Conservation (phyloP, 2,113 vertebrate species). For the Ia io region DNA sequence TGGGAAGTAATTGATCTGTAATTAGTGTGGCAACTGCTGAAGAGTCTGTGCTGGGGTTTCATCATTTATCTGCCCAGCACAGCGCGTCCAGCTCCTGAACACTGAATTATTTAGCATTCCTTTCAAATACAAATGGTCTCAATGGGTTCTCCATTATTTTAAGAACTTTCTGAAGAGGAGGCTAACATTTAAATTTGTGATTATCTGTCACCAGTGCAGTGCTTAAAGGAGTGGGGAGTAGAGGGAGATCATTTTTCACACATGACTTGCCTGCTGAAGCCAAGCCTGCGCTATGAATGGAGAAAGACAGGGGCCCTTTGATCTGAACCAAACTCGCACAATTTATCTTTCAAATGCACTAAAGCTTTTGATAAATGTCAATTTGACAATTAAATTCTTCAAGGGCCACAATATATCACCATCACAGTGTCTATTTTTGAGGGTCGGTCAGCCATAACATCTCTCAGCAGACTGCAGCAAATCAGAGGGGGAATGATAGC, state of each 20-base stretch:
- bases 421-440: constrained; percentile 58
- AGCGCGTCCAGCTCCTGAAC: constrained; percentile 68
- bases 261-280: constrained; percentile 75
- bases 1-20: constrained; percentile 87
- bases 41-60: constrained; percentile 75
- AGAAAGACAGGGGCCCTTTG: constrained; percentile 61
- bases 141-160: constrained; percentile 80
- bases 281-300: constrained; percentile 66
- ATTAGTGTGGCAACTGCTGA: constrained; percentile 83
- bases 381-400: constrained; percentile 79
- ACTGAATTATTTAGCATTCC: constrained; percentile 83
- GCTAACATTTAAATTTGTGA: constrained; percentile 84
- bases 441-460: constrained; percentile 43
- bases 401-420: constrained; percentile 62
- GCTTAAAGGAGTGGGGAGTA: constrained; percentile 50
- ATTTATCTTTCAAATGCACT: constrained; percentile 82
- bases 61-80: constrained; percentile 79
- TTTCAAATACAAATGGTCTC: constrained; percentile 83
- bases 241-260: constrained; percentile 78
- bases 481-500: constrained; percentile 35
- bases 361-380: constrained; percentile 80
- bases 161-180: constrained; percentile 79
- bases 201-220: constrained; percentile 75
- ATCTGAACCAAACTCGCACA: constrained; percentile 77
- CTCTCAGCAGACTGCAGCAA: constrained; percentile 46